Conservation (phyloP, 2,113 vertebrate species). For the Marcusenius ussheri region DNA sequence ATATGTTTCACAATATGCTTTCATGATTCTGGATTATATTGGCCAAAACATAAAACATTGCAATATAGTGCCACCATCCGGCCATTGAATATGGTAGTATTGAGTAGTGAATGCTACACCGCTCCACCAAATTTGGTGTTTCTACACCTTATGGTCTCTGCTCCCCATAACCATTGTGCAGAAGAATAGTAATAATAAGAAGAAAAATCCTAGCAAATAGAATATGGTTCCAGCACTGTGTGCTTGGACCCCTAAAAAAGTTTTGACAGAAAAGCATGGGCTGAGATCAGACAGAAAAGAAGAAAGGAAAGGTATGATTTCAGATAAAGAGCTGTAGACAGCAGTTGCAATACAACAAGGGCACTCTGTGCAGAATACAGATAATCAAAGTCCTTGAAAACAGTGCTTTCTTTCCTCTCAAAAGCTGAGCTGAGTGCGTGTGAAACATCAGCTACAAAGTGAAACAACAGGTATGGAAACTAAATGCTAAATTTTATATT, state of each 20-base stretch:
- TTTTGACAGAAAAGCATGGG: constrained; percentile 59
- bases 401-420: not conserved
- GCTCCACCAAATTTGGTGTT: no score
- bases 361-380: not conserved
- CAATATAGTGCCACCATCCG: no score
- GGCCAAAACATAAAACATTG: constrained; percentile 38
- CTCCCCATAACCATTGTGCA: not conserved
- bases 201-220: not conserved
- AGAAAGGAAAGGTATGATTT: not conserved
- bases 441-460: not conserved
- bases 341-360: not conserved
- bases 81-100: no score
- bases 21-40: constrained; percentile 30
- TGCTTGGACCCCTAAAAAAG: constrained; percentile 63
- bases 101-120: no score
- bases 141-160: not conserved
- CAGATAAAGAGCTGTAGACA: not conserved
- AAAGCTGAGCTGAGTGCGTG: not conserved
- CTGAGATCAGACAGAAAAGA: not conserved
- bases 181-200: not conserved
- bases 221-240: not conserved
- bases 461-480: not conserved
- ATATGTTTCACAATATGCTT: constrained; percentile 16
- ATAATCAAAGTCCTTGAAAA: constrained; percentile 12
- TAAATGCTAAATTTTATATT: not conserved